Evolutionary conservation across 2,888 invertebrate genomes (phyloP), one percentile per base, ranked within the genome.

Genomic region (Cephalotes varians): DNA sequence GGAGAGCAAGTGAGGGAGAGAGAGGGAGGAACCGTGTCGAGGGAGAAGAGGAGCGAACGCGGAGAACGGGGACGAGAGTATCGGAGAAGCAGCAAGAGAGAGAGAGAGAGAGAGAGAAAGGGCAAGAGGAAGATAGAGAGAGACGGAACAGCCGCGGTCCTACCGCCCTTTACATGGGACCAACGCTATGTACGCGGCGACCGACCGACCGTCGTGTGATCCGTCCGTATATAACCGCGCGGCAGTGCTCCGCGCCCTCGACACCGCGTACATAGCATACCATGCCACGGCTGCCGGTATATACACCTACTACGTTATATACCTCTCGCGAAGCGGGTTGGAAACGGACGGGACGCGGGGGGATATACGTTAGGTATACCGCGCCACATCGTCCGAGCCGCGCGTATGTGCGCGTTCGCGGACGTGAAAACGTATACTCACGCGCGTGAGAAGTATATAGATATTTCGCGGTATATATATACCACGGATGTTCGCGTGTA

Each of bases 151-250:
- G 62, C 77, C 87, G 90, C 86, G 92, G 91, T 91, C 89, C 92
- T 91, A 90, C 87, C 90, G 88, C 90, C 91, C 90, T 91, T 91
- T 92, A 92, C 91, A 91, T 88, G 88, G 86, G 84, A 87, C 88
- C 82, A 83, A 84, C 84, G 87, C 82, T 87, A 89, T 86, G 82
- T 90, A 87, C 84, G 85, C 58, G 47, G 64, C 82, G 51, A 79
- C 84, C 72, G 69, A 65, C 80, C 86, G 87, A 89, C 87, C 89
- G 89, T 85, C 86, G 81, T 85, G 89, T 86, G 88, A 82, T 87
- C 85, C 83, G 82, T 82, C 79, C 67, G 86, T 58, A 85, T 89
- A 87, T 84, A 87, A 87, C 87, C 81, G 83, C 85, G 82, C 86
- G 83, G 82, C 83, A 87, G 71, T 37, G 79, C 56, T 56, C 73